Conservation (phyloP, 1,140 invertebrate genomes). For the Zaprionus ornatus region DNA sequence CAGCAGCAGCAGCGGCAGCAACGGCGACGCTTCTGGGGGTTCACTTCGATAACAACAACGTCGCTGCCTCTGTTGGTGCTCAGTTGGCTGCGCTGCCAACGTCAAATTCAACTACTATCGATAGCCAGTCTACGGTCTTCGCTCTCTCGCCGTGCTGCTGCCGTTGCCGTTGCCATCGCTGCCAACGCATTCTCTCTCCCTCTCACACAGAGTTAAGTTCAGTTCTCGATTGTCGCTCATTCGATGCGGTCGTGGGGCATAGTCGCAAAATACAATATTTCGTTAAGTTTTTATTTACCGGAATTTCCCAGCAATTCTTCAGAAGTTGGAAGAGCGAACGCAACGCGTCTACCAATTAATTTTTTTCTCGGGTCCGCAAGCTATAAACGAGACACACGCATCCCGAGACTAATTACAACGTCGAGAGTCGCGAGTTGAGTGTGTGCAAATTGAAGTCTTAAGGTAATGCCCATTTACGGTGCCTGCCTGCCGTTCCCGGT, state of each 20-base stretch:
- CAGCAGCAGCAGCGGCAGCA: conserved; percentile 50
- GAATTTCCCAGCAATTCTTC: not conserved
- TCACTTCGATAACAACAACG: conserved; percentile 36
- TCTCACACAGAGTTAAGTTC: conserved; percentile 37
- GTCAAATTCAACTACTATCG: conserved; percentile 65
- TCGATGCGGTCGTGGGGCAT: conserved; percentile 44
- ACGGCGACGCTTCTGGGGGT: conserved; percentile 18
- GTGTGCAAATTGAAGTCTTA: conserved; percentile 26
- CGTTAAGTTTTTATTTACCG: not conserved
- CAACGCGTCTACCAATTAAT: conserved; percentile 37
- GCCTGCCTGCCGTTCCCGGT: conserved; percentile 47
- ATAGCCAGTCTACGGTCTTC: conserved; percentile 52
- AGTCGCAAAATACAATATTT: conserved; percentile 5
- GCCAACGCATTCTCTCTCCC: conserved; percentile 44
- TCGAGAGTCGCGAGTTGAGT: not conserved
- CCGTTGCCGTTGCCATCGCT: not conserved
- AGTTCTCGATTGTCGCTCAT: conserved; percentile 73
- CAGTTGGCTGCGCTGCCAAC: conserved; percentile 1
- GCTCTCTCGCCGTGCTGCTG: conserved; percentile 4
- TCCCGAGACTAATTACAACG: not conserved
- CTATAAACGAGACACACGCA: not conserved
- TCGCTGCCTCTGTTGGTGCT: conserved; percentile 1
- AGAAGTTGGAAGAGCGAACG: not conserved
- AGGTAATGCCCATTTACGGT: conserved; percentile 64
- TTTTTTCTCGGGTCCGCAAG: conserved; percentile 12